phyloP scores from a whole-genome alignment of 1,140 invertebrate species.

The Trachelipus rathkii region DNA sequence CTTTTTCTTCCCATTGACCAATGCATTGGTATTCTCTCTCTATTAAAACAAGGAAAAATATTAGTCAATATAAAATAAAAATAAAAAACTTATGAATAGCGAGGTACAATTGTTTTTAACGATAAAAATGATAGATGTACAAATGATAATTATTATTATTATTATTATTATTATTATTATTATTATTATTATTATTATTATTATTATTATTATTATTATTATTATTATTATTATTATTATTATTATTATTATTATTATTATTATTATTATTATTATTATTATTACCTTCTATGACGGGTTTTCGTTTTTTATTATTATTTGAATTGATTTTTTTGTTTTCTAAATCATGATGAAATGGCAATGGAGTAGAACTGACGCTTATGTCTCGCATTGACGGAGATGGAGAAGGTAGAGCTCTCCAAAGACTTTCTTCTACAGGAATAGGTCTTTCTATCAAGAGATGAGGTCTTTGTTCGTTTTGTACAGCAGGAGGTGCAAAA shows the following conservation, averaged over 20 bases:
- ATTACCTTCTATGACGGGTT: not conserved
- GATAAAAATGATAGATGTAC: no score
- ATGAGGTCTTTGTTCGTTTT: not conserved
- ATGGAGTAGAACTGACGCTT: not conserved
- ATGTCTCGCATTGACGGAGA: not conserved
- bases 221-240: no score
- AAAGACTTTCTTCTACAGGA: not conserved
- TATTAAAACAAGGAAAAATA: slow-evolving; percentile 46
- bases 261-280: no score
- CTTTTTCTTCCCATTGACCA: slow-evolving; percentile 66
- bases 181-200: no score
- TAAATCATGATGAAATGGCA: not conserved
- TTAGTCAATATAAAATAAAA: no score
- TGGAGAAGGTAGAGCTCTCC: not conserved
- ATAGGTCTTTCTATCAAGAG: not conserved
- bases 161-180: no score
- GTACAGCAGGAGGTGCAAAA: not conserved
- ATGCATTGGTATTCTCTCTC: slow-evolving; percentile 66
- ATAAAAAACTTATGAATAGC: no score
- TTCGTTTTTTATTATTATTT: not conserved
- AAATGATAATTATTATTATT: no score
- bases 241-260: no score
- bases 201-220: no score
- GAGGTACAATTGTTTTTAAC: no score
- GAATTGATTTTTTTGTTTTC: not conserved